A percentile compares a stretch with the other conserved stretches of the same genome.
Conservation (phyloP, 1,140 invertebrate species). For the Adelges cooleyi region DNA sequence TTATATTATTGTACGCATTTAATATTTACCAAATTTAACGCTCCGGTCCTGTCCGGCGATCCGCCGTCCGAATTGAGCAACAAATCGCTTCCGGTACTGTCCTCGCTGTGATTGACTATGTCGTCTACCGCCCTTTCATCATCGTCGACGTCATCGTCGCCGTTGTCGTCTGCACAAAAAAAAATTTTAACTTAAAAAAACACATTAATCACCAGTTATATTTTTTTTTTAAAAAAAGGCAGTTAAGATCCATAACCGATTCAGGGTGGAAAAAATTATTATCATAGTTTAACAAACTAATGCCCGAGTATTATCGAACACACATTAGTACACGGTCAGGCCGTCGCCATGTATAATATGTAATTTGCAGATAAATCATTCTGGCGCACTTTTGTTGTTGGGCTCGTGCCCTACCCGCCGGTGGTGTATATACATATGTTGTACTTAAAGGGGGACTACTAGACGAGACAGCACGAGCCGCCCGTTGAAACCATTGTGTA, state of each 20-base stretch:
- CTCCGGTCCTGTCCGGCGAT: conserved; percentile 21
- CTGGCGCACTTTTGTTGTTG: conserved; percentile 6
- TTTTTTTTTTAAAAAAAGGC: background rate
- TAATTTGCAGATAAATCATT: too few relatives aligned
- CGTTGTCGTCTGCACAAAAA: conserved; percentile 1
- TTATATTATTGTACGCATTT: background rate
- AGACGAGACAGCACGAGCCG: too few relatives aligned
- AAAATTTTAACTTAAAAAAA: background rate
- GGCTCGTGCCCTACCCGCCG: background rate
- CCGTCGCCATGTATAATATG: background rate
- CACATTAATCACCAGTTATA: background rate
- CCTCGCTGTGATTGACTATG: conserved; percentile 20
- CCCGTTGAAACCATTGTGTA: background rate
- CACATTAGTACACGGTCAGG: conserved; percentile 1
- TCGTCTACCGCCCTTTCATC: background rate
- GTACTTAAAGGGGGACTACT: too few relatives aligned
- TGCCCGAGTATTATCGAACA: background rate
- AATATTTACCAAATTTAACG: conserved; percentile 20
- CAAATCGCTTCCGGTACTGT: conserved; percentile 24
- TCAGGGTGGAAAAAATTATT: background rate
- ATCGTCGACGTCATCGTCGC: conserved; percentile 2
- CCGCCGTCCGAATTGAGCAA: conserved; percentile 25
- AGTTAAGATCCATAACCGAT: conserved; percentile 1
- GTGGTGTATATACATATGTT: too few relatives aligned
- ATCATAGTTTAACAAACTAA: conserved; percentile 5